Conservation (phyloP, 2,797 vertebrate genomes). For the Syndactyla subalaris region DNA sequence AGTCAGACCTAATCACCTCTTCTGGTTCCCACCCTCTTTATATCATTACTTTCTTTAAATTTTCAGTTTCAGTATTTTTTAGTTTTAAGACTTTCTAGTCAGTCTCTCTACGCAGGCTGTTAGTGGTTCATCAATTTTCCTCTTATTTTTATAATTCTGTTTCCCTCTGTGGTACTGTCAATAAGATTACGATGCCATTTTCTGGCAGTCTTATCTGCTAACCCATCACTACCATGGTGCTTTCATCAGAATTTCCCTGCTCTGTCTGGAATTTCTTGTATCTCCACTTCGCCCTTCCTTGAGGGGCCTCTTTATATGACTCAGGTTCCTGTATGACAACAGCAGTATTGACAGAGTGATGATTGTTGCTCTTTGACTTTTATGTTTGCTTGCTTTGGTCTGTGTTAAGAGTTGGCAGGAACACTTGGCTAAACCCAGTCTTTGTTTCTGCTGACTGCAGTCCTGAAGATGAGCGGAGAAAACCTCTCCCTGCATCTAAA, state of each 20-base stretch:
- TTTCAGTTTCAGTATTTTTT: neutral
- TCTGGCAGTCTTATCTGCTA: neutral
- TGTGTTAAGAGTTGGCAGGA: neutral
- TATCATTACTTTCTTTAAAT: neutral
- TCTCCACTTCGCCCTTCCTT: neutral
- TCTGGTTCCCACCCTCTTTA: neutral
- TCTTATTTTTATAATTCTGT: neutral
- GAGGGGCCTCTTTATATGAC: neutral
- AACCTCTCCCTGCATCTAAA: neutral
- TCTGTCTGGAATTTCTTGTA: constrained; percentile 11
- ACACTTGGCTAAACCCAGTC: neutral
- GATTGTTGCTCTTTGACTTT: neutral
- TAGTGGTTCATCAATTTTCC: neutral
- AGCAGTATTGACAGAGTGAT: neutral
- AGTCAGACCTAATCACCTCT: neutral
- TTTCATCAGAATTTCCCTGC: constrained; percentile 6
- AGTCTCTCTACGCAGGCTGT: neutral
- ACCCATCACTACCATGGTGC: neutral
- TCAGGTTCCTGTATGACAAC: constrained; percentile 29
- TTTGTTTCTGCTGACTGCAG: neutral
- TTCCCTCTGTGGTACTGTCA: neutral
- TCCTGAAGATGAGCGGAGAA: neutral
- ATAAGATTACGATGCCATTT: neutral
- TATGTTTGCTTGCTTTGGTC: neutral
- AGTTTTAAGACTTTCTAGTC: neutral